Base-by-base conservation (phyloP, 2,797 vertebrate species). In the Sebastes hubbsi region DNA sequence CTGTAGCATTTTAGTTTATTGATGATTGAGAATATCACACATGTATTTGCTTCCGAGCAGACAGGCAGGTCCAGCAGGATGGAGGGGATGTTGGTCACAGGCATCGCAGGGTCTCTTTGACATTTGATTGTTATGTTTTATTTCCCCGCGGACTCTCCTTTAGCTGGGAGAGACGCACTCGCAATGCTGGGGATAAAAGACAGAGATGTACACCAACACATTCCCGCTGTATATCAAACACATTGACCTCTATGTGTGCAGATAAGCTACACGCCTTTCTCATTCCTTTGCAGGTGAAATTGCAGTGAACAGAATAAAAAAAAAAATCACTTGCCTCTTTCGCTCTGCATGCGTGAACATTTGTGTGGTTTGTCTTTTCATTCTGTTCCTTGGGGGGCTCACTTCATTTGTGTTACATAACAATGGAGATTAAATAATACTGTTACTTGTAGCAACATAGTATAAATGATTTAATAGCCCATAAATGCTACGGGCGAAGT, bases 391-490 rank as follows among this genome's bases (percentile, higher is more conserved):
- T 10, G 8, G 67, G 60, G 82, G 77, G 72, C 36, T 88, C 46
- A 24, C 78, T 88, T 82, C 38, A 72, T 86, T 69, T 86, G 66
- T 85, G 74, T 91, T 90, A 84, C 78, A 82, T 88, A 91, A 91
- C 81, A 87, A 85, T 75, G 55, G 81, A 74, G 86, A 87, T 86
- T 1, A 86, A 91, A 87, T 91, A 72, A 87, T 79, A 36, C 9
- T 55, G 82, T 77, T 84, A 84, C 72, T 85, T 75, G 80, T 82
- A 83, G 84, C 82, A 89, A 77, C 77, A 64, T 82, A 55, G 77
- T 77, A 91, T 90, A 83, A 92, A 91, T 89, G 82, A 92, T 93
- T 92, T 90, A 94, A 92, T 89, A 86, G 82, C 46, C 76, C 69
- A 69, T 81, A 82, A 91, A 93, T 81, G 78, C 86, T 83, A 70